Evolutionary conservation across 2,888 invertebrate species (phyloP), one percentile per base, ranked within the genome.

Genomic region (Pasiphila rectangulata): DNA sequence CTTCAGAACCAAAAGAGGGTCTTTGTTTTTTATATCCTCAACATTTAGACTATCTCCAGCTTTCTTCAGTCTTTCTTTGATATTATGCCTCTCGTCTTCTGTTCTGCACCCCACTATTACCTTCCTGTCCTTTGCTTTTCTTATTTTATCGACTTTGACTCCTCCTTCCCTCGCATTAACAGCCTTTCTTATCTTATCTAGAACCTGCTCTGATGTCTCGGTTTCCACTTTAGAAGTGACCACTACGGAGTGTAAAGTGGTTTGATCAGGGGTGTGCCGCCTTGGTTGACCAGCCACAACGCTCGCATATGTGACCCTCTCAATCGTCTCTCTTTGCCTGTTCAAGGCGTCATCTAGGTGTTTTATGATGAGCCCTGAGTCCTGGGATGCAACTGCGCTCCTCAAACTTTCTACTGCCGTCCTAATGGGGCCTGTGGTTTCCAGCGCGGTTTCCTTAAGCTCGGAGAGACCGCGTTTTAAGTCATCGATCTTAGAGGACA

Each of bases 91-190:
- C 1, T 59, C 56, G 7, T 36, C 25, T 4, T 44, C 10, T 1
- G 50, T 38, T 3, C 16, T 32, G 19, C 43, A 52, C 0, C 56
- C 42, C 5, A 56, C 13, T 9, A 51, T 37, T 0, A 52, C 12
- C 15, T 47, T 55, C 6, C 38, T 36, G 12, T 55, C 51, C 10
- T 45, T 51, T 2, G 44, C 49, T 21, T 51, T 54, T 15, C 55
- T 41, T 0, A 55, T 17, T 13, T 25, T 46, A 3, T 57, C 51
- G 0, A 57, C 32, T 10, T 16, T 16, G 1, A 51, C n/a, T 19
- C 50, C 21, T 3, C 41, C 34, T 1, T 50, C 38, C 7, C 46
- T 53, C 2, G 53, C 47, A 1, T 56, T 29, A 1, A 56, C 34
- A 2, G 24, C 47, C 4, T 35, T 29, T 9, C 51, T 37, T 4